Percentiles rank a stretch among this genome's conserved stretches.
Conservation (phyloP, 2,888 invertebrate genomes). For the Mesorhabditis belari region DNA sequence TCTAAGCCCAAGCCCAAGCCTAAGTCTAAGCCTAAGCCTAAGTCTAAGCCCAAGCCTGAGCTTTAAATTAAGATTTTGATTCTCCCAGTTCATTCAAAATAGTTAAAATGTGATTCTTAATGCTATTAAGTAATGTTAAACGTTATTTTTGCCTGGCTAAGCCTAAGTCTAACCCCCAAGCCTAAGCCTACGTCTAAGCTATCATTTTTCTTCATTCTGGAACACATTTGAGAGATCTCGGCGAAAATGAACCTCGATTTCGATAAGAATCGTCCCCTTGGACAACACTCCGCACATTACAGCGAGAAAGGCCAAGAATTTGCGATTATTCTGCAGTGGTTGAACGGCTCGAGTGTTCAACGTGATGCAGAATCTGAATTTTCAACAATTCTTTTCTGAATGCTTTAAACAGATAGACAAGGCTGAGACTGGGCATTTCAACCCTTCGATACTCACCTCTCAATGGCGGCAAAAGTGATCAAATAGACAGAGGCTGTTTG, state of each 20-base stretch:
- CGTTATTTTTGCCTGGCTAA: no score
- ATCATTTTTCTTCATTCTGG: background rate
- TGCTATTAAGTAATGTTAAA: no score
- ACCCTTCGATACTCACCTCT: conserved; percentile 23
- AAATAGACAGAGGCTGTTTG: conserved; percentile 36
- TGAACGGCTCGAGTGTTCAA: conserved; percentile 15
- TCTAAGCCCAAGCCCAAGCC: background rate
- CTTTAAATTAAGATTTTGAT: no score
- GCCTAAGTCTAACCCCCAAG: background rate
- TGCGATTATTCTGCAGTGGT: conserved; percentile 26
- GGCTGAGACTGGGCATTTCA: no score
- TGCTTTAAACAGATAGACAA: no score
- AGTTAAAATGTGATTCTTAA: no score
- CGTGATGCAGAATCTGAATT: conserved; percentile 16
- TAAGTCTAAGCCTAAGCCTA: background rate
- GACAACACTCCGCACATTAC: conserved; percentile 41
- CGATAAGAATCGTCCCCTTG: conserved; percentile 39
- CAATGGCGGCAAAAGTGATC: conserved; percentile 38
- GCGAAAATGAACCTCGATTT: conserved; percentile 29
- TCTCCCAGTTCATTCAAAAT: no score
- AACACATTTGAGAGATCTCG: no score
- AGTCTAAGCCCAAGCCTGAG: background rate
- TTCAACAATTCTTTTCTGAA: conserved; percentile 21
- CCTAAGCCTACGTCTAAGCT: background rate
- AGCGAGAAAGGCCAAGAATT: conserved; percentile 30